Conservation (phyloP, 2,797 vertebrate species). For the Eulemur albifrons region DNA sequence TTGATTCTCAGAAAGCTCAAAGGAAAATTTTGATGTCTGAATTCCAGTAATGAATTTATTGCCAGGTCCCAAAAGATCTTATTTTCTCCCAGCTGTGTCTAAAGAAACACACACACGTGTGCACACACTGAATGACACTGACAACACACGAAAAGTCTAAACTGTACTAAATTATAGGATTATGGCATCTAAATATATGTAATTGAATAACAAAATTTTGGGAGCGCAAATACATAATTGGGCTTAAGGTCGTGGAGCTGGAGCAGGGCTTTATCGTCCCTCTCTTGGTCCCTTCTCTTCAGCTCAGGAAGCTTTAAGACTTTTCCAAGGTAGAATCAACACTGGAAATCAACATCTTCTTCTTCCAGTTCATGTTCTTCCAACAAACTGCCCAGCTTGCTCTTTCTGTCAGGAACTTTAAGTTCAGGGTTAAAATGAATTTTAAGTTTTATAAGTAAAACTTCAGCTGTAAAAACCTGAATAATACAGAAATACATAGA, state of each 20-base stretch:
- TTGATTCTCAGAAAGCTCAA: not conserved
- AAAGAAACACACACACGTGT: not conserved
- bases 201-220: not conserved
- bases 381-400: not conserved
- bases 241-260: not conserved
- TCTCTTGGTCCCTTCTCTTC: not conserved
- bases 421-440: not conserved
- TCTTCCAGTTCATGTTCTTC: not conserved
- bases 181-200: not conserved
- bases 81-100: not conserved
- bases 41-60: slow-evolving; percentile 9
- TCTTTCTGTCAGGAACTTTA: not conserved
- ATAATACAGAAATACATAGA: not conserved
- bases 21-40: not conserved
- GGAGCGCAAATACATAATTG: not conserved
- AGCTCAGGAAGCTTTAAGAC: not conserved
- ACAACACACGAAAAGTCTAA: not conserved
- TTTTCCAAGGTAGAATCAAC: not conserved
- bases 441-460: not conserved
- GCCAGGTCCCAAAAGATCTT: not conserved
- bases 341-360: not conserved
- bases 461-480: not conserved
- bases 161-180: not conserved
- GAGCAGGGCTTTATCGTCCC: not conserved
- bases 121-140: not conserved